Evolutionary conservation across 2,113 vertebrate genomes (phyloP), one percentile per base, ranked within the genome.

Genomic region (Daboia siamensis): DNA sequence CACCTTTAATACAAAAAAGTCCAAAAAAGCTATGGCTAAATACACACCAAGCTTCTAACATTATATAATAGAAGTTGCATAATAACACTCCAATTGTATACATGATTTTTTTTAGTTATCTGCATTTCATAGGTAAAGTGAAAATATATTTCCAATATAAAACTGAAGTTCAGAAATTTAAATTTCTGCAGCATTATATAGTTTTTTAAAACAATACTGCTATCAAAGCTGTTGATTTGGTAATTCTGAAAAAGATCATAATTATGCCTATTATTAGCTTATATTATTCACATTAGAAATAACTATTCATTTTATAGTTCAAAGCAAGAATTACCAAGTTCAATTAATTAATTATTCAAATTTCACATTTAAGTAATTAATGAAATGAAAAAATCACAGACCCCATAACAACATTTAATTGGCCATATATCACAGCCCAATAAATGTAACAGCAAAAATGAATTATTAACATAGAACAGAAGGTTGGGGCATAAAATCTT

Each of bases 391-490:
- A 84, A 84, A 92, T 8, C 26, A 84, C 26, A 56, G 46, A 59
- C 11, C 54, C 69, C 54, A 84, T 26, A 84, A 89, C 54, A 85
- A 56, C 23, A 44, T 84, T 93, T 86, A 54, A 90, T 61, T 46
- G 59, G 55, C 54, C 69, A 39, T 8, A 61, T 74, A 86, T 88
- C 91, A 92, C 24, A 69, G 54, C 55, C 48, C 86, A 44, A 69
- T 64, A 33, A n/a, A 89, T 20, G 51, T 84, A 20, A 59, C 44
- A 92, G 61, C 29, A 51, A 24, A 85, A 89, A 89, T 90, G 44
- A 89, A 84, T 59, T 59, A 64, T 55, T 90, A 90, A 93, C 26
- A 90, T 86, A n/a, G 56, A 86, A 90, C 80, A 93, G 88, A 61
- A 92, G 74, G 74, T 90, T 93, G 46, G 74, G 88, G n/a, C 59